A percentile compares a stretch with the other conserved stretches of the same genome.
Evolutionary conservation across 2,113 vertebrate species (phyloP).

Genomic region (Rutilus rutilus): DNA sequence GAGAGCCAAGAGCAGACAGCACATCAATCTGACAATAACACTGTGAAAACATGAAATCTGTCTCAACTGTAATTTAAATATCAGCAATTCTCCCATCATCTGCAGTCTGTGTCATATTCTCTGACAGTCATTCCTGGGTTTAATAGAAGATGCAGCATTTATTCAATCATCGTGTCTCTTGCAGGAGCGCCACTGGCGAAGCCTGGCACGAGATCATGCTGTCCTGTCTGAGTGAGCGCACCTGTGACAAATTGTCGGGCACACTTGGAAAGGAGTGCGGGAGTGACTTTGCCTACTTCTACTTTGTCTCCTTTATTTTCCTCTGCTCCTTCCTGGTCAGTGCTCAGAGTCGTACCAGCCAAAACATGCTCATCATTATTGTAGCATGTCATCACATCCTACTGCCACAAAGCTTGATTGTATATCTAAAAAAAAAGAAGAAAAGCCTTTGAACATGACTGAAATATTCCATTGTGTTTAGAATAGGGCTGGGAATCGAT

Average conservation of each 20-base stretch:
- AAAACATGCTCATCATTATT: background rate
- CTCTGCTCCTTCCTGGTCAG: conserved; percentile 97
- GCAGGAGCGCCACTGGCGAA: conserved; percentile 93
- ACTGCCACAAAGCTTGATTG: background rate
- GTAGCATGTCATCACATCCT: background rate
- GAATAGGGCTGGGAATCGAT: background rate
- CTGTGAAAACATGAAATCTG: conserved; percentile 7
- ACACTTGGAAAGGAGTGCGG: conserved; percentile 84
- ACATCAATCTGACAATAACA: background rate
- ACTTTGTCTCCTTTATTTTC: conserved; percentile 98
- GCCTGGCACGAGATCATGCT: conserved; percentile 98
- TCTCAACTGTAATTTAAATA: background rate
- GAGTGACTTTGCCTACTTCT: conserved; percentile 96
- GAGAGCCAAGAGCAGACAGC: conserved; percentile 4
- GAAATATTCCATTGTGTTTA: background rate
- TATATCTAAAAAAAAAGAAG: background rate
- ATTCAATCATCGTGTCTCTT: background rate
- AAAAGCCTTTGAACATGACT: background rate
- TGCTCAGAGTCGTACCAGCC: conserved; percentile 35
- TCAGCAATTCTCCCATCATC: background rate
- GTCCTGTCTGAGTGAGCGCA: conserved; percentile 84
- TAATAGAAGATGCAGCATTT: background rate
- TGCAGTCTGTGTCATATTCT: background rate
- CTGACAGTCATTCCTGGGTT: background rate
- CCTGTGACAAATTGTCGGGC: conserved; percentile 81